Evolutionary conservation across 2,888 invertebrate genomes (phyloP).

Genomic region (Eremobia ochroleuca): DNA sequence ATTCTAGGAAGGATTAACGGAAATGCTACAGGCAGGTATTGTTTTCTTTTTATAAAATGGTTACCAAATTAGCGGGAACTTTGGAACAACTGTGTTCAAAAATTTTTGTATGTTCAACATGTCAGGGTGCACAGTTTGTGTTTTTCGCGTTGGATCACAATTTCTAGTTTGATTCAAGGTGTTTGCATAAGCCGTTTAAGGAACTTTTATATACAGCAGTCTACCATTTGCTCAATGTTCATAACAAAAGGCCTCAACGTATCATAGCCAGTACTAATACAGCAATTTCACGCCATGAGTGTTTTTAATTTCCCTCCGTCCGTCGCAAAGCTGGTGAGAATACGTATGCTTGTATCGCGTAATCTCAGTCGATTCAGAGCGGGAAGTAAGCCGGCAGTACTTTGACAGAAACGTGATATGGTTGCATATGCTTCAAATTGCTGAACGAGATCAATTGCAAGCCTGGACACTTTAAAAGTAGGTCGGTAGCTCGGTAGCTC

Average conservation of each 20-base stretch:
- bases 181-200: background rate
- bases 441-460: constrained; percentile 38
- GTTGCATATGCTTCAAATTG: constrained; percentile 46
- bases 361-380: constrained; percentile 20
- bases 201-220: background rate
- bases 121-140: background rate
- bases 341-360: constrained; percentile 11
- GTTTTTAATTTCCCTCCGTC: constrained; percentile 45
- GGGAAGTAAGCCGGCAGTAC: constrained; percentile 5
- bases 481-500: constrained; percentile 27
- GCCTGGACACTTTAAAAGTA: constrained; percentile 30
- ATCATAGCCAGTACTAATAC: constrained; percentile 15
- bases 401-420: constrained; percentile 33
- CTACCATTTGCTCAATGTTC: constrained; percentile 12
- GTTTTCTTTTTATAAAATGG: background rate
- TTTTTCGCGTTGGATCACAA: background rate
- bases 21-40: background rate
- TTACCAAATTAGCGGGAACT: background rate
- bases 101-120: background rate
- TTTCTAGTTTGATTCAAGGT: background rate
- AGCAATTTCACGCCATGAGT: constrained; percentile 37
- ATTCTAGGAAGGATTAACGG: background rate
- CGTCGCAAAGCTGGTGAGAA: constrained; percentile 24
- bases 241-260: constrained; percentile 22
- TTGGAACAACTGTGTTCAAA: background rate